Conservation (phyloP, 2,888 invertebrate genomes). For the Drosophila borborema region DNA sequence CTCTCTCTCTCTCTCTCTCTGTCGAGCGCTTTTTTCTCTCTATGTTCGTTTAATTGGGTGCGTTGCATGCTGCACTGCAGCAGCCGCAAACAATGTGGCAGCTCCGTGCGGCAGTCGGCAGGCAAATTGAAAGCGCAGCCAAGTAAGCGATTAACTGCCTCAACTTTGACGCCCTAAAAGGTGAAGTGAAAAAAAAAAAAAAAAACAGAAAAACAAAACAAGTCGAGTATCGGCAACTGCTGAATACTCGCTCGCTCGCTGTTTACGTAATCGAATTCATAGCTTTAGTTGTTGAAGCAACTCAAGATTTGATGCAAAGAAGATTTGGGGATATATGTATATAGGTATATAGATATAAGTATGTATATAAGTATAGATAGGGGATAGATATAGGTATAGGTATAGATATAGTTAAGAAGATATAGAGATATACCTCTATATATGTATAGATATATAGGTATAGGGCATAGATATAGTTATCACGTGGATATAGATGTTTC, state of each 20-base stretch:
- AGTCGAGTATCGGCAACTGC: neutral
- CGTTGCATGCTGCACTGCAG: constrained; percentile 50
- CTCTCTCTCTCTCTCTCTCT: no score
- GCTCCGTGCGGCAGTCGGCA: constrained; percentile 11
- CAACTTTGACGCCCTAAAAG: constrained; percentile 26
- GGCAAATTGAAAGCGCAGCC: constrained; percentile 35
- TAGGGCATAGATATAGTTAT: no score
- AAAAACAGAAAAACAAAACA: neutral
- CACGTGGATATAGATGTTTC: no score
- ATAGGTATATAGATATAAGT: no score
- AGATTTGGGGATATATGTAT: neutral
- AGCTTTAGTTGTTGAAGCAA: neutral
- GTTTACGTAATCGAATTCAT: neutral
- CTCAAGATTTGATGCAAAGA: neutral
- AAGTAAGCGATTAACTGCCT: constrained; percentile 34
- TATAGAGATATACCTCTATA: neutral
- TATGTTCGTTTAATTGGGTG: constrained; percentile 52
- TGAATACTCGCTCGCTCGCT: neutral
- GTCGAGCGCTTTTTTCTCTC: neutral
- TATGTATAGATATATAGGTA: no score
- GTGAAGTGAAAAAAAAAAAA: neutral
- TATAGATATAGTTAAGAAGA: neutral
- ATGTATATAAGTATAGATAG: no score
- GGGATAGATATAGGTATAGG: no score
- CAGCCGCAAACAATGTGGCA: constrained; percentile 33